A percentile compares a stretch with the other conserved stretches of the same genome.
Conservation (phyloP, 2,797 vertebrate genomes). For the Rhinatrema bivittatum region DNA sequence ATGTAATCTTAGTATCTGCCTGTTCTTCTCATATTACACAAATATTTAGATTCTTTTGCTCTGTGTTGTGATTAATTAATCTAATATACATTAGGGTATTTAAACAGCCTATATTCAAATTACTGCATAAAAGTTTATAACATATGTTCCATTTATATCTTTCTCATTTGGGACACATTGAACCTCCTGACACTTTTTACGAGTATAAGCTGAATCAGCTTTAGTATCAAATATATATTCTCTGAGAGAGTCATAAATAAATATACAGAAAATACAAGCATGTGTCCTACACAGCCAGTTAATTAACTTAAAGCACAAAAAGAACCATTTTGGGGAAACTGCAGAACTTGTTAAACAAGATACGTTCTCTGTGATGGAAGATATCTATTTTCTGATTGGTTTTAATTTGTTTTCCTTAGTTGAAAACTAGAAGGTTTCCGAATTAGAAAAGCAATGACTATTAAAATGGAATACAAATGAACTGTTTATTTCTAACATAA, state of each 20-base stretch:
- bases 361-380: conserved; percentile 5
- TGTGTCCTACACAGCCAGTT: not conserved
- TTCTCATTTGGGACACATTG: conserved; percentile 4
- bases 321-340: conserved; percentile 1
- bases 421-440: no score
- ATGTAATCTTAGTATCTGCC: no score
- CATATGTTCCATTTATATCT: conserved; percentile 10
- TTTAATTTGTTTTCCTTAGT: not conserved
- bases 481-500: no score
- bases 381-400: not conserved
- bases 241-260: conserved; percentile 9
- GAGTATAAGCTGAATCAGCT: conserved; percentile 13
- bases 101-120: conserved; percentile 7
- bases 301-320: conserved; percentile 14
- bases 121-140: conserved; percentile 25
- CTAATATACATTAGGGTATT: not conserved
- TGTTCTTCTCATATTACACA: no score
- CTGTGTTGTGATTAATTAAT: no score
- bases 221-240: conserved; percentile 8
- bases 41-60: no score
- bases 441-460: no score
- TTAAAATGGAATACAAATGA: no score
- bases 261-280: not conserved
- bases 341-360: not conserved
- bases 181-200: conserved; percentile 11